These are phyloP conservation scores for Lutraria rhynchaena DNA, from an alignment of 1,140 invertebrate species.

Conservation along the genomic window DNA sequence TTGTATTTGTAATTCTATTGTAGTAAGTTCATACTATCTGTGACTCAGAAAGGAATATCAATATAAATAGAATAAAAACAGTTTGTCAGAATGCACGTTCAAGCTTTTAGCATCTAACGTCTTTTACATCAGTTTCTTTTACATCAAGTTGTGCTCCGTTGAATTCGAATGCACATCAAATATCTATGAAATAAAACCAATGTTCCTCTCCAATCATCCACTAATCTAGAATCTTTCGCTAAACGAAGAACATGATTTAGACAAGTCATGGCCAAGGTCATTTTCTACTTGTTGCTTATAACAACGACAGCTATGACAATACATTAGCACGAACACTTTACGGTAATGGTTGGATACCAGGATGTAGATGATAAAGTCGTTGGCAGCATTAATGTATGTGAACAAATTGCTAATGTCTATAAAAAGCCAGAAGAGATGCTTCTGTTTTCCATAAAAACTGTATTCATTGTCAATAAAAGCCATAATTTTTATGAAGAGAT, in stretches of 20 bases:
- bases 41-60: no score
- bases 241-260: neutral
- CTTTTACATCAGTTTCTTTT: no score
- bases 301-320: neutral
- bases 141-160: no score
- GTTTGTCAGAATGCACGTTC: no score
- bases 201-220: no score
- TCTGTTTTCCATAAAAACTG: constrained; percentile 46
- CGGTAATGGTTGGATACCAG: constrained; percentile 26
- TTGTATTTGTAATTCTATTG: no score
- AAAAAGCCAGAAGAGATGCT: constrained; percentile 38
- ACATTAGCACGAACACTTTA: constrained; percentile 11
- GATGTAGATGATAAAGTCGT: constrained; percentile 40
- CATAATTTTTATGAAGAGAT: constrained; percentile 41
- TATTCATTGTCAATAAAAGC: constrained; percentile 46
- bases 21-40: no score
- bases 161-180: no score
- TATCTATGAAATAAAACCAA: no score
- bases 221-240: neutral
- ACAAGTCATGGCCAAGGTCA: neutral
- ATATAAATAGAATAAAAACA: no score
- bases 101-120: no score
- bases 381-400: constrained; percentile 49
- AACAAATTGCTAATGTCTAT: constrained; percentile 48
- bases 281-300: neutral